Evolutionary conservation across 2,113 vertebrate genomes (phyloP).

Genomic region (Cyanoramphus novaezelandiae): DNA sequence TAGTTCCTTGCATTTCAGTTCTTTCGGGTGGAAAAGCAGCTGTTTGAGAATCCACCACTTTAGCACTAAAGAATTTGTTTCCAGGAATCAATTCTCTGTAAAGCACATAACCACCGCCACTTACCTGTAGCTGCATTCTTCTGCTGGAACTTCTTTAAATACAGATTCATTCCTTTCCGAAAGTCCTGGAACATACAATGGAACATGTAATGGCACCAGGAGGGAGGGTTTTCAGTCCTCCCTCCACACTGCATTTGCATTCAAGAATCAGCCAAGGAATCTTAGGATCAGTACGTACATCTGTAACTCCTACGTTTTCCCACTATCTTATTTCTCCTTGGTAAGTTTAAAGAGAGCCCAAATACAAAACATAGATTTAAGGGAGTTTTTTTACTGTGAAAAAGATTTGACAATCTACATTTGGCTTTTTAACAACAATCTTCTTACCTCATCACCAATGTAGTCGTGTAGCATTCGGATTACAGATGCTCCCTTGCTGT

Average conservation of each 20-base stretch:
- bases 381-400: not conserved
- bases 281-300: not conserved
- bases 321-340: not conserved
- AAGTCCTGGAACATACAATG: conserved; percentile 85
- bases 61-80: not conserved
- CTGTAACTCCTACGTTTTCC: not conserved
- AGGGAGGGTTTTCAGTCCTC: not conserved
- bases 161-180: conserved; percentile 97
- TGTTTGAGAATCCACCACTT: not conserved
- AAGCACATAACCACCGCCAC: not conserved
- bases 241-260: not conserved
- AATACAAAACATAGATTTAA: not conserved
- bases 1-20: not conserved
- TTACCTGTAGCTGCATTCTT: conserved; percentile 97
- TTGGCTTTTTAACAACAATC: not conserved
- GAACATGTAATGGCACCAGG: not conserved
- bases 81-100: not conserved
- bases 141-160: conserved; percentile 94
- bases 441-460: conserved; percentile 92
- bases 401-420: not conserved
- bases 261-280: not conserved
- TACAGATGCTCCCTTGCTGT: conserved; percentile 98
- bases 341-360: not conserved
- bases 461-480: conserved; percentile 98
- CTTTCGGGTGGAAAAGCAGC: not conserved